These are phyloP conservation scores for Cacatua alba DNA, from an alignment of 2,113 vertebrate species.

Conservation along the genomic window DNA sequence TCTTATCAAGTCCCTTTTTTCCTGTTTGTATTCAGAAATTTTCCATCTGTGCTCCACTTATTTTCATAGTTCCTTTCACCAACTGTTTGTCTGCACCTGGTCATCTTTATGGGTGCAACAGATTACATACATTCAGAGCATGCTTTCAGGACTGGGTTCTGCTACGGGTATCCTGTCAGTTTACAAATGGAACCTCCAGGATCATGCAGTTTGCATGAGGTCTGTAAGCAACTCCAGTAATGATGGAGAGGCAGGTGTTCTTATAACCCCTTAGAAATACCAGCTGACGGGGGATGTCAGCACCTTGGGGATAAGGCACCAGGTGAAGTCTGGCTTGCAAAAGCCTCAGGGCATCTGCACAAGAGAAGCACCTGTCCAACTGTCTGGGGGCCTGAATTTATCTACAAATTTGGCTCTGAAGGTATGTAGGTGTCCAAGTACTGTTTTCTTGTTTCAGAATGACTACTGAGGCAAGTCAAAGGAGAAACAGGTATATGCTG, in stretches of 20 bases:
- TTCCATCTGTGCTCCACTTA: not conserved
- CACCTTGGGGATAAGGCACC: not conserved
- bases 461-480: not conserved
- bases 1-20: not conserved
- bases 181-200: not conserved
- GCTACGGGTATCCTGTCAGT: not conserved
- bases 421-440: not conserved
- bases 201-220: not conserved
- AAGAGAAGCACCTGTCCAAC: not conserved
- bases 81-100: not conserved
- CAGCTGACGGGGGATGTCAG: not conserved
- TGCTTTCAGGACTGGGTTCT: not conserved
- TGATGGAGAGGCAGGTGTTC: not conserved
- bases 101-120: not conserved
- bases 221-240: not conserved
- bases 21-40: not conserved
- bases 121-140: not conserved
- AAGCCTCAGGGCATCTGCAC: not conserved
- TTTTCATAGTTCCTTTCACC: not conserved
- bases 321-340: fast-evolving
- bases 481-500: not conserved
- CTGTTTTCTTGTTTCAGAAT: not conserved
- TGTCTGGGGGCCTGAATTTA: not conserved
- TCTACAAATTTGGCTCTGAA: not conserved
- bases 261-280: not conserved